Evolutionary conservation across 1,140 invertebrate species (phyloP).

Genomic region (roundworm (Caenorhabditis elegans)): DNA sequence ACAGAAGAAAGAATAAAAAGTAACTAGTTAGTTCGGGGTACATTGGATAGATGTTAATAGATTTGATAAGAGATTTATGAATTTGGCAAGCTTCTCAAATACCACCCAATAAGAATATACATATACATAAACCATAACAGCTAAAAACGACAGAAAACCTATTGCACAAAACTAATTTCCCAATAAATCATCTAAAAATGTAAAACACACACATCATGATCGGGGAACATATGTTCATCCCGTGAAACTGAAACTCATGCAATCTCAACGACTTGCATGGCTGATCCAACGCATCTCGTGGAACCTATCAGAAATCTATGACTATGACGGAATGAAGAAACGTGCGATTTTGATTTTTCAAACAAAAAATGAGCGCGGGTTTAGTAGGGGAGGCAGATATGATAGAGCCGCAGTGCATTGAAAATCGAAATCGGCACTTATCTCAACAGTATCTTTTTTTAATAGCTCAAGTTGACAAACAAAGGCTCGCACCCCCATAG

Average conservation of each 20-base stretch:
- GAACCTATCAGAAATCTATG: neutral
- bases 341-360: neutral
- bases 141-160: too few species aligned
- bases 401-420: neutral
- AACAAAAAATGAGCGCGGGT: neutral
- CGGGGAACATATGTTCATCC: neutral
- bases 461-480: constrained; percentile 33
- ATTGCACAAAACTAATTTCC: too few species aligned
- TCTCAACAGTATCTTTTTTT: constrained; percentile 33
- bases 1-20: neutral
- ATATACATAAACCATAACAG: too few species aligned
- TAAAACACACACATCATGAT: neutral
- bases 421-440: constrained; percentile 30
- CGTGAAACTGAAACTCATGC: neutral
- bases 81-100: too few species aligned
- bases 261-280: neutral
- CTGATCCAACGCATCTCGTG: neutral
- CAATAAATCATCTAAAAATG: too few species aligned
- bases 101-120: too few species aligned
- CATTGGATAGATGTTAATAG: too few species aligned
- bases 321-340: neutral
- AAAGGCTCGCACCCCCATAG: constrained; percentile 12
- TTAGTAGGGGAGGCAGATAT: neutral
- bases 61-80: too few species aligned
- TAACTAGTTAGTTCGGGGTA: neutral